Percentiles rank a stretch among this genome's conserved stretches.
Evolutionary conservation across 2,797 vertebrate genomes (phyloP).

Genomic region (Aldrovandia affinis): DNA sequence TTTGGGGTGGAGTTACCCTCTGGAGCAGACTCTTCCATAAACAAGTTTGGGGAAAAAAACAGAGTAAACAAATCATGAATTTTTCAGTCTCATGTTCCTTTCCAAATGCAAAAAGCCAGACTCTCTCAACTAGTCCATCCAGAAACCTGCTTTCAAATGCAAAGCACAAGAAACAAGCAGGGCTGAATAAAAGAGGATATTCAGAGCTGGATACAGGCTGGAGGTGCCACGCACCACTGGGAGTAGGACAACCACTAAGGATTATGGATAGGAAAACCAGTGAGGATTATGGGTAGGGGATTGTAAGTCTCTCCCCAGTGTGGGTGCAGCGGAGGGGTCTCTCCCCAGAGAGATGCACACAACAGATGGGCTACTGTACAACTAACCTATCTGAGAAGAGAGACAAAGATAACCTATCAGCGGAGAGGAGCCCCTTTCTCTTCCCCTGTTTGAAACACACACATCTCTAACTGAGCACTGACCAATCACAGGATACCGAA

Average conservation of each 20-base stretch:
- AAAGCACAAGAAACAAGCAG: no score
- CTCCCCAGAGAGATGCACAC: no score
- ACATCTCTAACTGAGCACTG: no score
- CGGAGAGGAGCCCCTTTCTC: no score
- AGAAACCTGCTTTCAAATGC: conserved; percentile 49
- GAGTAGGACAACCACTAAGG: background rate
- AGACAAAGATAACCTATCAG: no score
- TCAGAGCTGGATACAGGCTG: background rate
- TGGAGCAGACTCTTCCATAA: conserved; percentile 19
- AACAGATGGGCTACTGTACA: no score
- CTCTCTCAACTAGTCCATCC: conserved; percentile 34
- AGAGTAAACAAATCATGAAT: conserved; percentile 39
- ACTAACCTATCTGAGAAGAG: no score
- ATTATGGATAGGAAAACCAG: background rate
- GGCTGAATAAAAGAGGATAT: background rate
- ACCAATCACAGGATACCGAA: no score
- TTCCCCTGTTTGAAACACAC: no score
- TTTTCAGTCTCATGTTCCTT: conserved; percentile 39
- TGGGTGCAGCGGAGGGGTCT: no score
- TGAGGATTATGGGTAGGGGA: background rate
- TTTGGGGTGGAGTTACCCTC: conserved; percentile 5
- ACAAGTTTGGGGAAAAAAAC: conserved; percentile 37
- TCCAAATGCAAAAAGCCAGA: conserved; percentile 31
- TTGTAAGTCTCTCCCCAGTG: background rate
- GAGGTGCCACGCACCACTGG: background rate